Evolutionary conservation across 2,888 invertebrate species (phyloP).

Genomic region (Agonopterix subpropinquella): DNA sequence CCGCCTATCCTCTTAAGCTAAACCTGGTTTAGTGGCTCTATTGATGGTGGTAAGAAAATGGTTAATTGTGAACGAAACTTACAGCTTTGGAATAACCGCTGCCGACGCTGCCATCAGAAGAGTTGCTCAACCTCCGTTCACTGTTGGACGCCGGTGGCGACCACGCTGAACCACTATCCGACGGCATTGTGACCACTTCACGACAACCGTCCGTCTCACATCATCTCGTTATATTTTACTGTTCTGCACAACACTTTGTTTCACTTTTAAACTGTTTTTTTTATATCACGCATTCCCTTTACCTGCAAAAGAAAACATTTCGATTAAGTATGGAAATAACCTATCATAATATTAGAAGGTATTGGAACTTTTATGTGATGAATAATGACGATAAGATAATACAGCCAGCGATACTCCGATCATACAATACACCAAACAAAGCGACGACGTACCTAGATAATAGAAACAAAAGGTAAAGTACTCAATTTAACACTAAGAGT

Average conservation of each 20-base stretch:
- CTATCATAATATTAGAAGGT: no score
- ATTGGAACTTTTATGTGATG: no score
- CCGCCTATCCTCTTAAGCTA: no score
- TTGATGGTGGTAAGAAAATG: no score
- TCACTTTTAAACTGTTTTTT: constrained; percentile 44
- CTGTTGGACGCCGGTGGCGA: constrained; percentile 65
- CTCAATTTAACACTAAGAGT: no score
- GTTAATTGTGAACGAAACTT: constrained; percentile 28
- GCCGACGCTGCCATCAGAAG: constrained; percentile 68
- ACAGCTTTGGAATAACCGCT: constrained; percentile 71
- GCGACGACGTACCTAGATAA: no score
- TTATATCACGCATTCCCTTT: constrained; percentile 47
- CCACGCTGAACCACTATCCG: constrained; percentile 68
- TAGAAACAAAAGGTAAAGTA: no score
- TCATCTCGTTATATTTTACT: constrained; percentile 26
- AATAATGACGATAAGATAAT: no score
- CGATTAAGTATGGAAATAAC: no score
- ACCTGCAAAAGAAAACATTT: constrained; percentile 43
- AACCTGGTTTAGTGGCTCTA: no score
- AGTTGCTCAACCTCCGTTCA: constrained; percentile 70
- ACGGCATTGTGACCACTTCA: constrained; percentile 57
- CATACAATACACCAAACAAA: no score
- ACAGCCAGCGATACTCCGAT: no score
- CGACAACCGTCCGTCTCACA: constrained; percentile 47
- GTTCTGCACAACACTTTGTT: constrained; percentile 51